phyloP scores from a whole-genome alignment of 2,888 invertebrate species.

The Salpingus planirostris region DNA sequence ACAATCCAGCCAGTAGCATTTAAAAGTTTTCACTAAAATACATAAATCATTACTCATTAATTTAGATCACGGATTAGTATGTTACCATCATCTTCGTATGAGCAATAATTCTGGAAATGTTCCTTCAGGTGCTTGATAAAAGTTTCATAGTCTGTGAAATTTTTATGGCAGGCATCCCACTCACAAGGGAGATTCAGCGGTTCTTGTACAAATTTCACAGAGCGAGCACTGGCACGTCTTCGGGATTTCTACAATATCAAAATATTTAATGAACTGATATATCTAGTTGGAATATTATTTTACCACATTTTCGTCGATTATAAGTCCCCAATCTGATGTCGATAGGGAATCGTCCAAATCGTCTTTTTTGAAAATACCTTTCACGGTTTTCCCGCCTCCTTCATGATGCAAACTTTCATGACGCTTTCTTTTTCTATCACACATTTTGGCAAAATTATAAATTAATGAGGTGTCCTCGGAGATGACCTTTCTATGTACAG shows the following conservation, averaged over 20 bases:
- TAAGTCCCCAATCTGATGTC: constrained; percentile 7
- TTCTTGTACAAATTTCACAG: constrained; percentile 32
- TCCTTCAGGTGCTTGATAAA: constrained; percentile 50
- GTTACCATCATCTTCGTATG: neutral
- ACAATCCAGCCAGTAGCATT: constrained; percentile 54
- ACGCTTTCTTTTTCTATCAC: constrained; percentile 10
- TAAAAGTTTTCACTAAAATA: constrained; percentile 35
- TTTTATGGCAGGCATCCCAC: constrained; percentile 48
- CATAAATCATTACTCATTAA: no score
- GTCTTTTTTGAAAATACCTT: constrained; percentile 12
- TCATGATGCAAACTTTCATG: constrained; percentile 7
- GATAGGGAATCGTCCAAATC: constrained; percentile 14
- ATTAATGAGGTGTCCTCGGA: no score
- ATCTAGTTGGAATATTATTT: no score
- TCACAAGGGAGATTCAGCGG: constrained; percentile 45
- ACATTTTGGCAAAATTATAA: no score
- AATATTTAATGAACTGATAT: no score
- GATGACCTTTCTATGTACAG: constrained; percentile 34
- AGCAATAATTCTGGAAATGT: constrained; percentile 35
- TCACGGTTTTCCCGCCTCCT: constrained; percentile 10
- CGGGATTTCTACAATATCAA: constrained; percentile 19
- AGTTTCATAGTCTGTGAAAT: constrained; percentile 38
- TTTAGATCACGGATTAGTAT: no score
- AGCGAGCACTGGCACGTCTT: constrained; percentile 11
- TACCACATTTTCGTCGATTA: constrained; percentile 8